Evolutionary conservation across 2,113 vertebrate genomes (phyloP).

Genomic region (Melanerpes aurifrons): DNA sequence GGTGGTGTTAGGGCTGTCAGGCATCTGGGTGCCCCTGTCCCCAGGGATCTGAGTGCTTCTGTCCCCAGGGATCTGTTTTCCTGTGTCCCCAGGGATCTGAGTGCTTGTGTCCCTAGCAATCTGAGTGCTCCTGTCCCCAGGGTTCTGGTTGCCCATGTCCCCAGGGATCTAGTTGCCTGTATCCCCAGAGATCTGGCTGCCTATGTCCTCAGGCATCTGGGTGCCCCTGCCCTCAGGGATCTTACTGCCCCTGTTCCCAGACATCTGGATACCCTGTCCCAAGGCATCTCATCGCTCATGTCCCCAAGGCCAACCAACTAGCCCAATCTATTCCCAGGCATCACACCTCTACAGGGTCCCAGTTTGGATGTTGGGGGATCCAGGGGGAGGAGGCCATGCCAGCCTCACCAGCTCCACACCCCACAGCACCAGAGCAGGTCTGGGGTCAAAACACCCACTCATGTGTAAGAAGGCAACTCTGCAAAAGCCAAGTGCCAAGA

Average conservation of each 20-base stretch:
- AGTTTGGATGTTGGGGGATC: background rate
- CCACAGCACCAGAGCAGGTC: accelerated
- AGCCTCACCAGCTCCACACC: accelerated
- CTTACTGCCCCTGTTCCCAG: background rate
- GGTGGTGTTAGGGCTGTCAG: background rate
- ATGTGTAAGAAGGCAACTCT: background rate
- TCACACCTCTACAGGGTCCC: accelerated
- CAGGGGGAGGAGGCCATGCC: accelerated
- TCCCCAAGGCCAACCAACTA: background rate
- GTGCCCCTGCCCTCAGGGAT: background rate
- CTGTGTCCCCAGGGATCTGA: background rate
- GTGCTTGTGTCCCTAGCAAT: background rate
- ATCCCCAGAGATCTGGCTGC: background rate
- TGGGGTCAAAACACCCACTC: background rate
- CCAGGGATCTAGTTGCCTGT: background rate
- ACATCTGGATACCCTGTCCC: background rate
- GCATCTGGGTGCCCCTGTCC: accelerated
- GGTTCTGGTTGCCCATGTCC: background rate
- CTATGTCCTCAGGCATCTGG: background rate
- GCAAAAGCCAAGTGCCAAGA: background rate
- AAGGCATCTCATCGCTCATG: no score
- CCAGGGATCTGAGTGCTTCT: background rate
- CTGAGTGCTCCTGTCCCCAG: background rate
- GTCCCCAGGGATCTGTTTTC: background rate
- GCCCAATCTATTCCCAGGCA: accelerated